These are phyloP conservation scores for Ictalurus punctatus DNA, from an alignment of 2,113 vertebrate species.

Conservation along the genomic window DNA sequence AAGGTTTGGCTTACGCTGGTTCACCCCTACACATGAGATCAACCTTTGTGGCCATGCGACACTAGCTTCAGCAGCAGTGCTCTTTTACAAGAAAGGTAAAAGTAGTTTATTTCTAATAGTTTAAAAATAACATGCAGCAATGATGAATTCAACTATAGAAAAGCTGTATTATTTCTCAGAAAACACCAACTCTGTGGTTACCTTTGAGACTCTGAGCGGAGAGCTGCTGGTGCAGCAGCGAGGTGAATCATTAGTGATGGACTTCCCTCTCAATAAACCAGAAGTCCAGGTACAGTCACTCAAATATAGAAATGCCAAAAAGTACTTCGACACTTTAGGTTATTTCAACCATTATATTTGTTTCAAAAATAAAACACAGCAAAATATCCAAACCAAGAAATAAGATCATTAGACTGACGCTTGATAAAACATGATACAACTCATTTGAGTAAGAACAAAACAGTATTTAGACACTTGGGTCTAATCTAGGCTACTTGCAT, in stretches of 20 bases:
- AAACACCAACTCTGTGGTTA: slow-evolving; percentile 77
- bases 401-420: not conserved
- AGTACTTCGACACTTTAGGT: not conserved
- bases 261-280: slow-evolving; percentile 80
- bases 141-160: not conserved
- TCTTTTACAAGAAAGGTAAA: slow-evolving; percentile 83
- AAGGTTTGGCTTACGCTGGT: slow-evolving; percentile 88
- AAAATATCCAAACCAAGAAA: not conserved
- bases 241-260: slow-evolving; percentile 78
- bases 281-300: slow-evolving; percentile 68
- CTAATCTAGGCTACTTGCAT: not conserved
- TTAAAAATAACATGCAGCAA: not conserved
- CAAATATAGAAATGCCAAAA: not conserved
- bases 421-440: not conserved
- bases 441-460: not conserved
- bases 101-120: not conserved
- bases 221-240: slow-evolving; percentile 75
- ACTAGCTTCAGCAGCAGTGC: slow-evolving; percentile 85
- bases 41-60: slow-evolving; percentile 90
- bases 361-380: not conserved
- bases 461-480: not conserved
- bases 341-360: not conserved
- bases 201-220: slow-evolving; percentile 85
- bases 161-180: slow-evolving; percentile 65
- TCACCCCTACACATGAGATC: slow-evolving; percentile 83